Evolutionary conservation across 2,113 vertebrate species (phyloP).

Genomic region (Elanus axillaris): DNA sequence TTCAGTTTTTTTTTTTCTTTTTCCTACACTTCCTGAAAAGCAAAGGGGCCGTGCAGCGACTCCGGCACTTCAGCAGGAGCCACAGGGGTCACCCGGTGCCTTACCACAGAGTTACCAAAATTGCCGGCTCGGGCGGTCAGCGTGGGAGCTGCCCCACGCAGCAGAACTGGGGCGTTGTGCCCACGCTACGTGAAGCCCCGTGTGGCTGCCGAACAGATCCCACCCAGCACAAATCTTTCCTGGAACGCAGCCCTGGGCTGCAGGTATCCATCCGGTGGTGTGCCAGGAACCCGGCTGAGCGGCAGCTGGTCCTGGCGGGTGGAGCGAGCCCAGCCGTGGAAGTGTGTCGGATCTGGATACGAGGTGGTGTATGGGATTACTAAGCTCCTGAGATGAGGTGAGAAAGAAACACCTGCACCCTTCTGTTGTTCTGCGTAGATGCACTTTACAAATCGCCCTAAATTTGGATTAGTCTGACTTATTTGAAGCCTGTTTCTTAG

Average conservation of each 20-base stretch:
- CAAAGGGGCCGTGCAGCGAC: not conserved
- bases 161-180: accelerated
- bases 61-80: accelerated
- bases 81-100: not conserved
- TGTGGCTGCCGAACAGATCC: accelerated
- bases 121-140: accelerated
- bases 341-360: accelerated
- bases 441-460: not conserved
- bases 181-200: accelerated
- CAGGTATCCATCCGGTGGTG: not conserved
- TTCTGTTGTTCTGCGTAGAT: not conserved
- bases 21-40: not conserved
- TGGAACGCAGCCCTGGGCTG: accelerated
- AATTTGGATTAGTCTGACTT: not conserved
- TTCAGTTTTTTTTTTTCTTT: not conserved
- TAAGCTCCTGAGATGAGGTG: not conserved
- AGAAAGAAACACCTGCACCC: not conserved
- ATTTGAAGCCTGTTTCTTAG: not conserved
- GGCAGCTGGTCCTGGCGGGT: not conserved
- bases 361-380: no score
- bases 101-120: not conserved
- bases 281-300: accelerated
- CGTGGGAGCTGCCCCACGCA: accelerated
- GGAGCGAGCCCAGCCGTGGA: accelerated
- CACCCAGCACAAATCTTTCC: not conserved